Conservation (phyloP, 1,140 invertebrate genomes). For the Sweltsa coloradensis region DNA sequence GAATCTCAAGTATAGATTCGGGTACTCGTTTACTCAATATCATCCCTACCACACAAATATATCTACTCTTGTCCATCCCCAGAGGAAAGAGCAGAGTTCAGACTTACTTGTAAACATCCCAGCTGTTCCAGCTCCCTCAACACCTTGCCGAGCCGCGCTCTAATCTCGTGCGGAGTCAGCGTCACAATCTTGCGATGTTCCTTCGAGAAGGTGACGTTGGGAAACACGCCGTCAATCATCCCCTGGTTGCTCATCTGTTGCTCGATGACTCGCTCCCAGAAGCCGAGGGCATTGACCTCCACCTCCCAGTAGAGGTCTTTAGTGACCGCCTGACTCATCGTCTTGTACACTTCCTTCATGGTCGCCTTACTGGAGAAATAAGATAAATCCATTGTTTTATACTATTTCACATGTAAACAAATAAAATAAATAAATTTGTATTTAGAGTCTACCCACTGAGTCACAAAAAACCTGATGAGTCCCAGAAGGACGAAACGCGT, state of each 20-base stretch:
- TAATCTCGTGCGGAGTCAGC: slow-evolving; percentile 51
- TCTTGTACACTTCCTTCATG: slow-evolving; percentile 25
- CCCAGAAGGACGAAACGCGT: no score
- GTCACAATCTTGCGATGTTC: slow-evolving; percentile 61
- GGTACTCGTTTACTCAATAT: no score
- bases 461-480: no score
- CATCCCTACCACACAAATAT: no score
- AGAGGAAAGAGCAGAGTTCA: no score
- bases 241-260: slow-evolving; percentile 54
- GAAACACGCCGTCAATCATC: slow-evolving; percentile 65
- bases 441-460: no score
- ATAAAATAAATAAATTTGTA: slow-evolving; percentile 8
- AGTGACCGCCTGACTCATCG: slow-evolving; percentile 47
- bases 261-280: slow-evolving; percentile 54
- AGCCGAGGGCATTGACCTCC: slow-evolving; percentile 51
- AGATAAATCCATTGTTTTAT: neutral
- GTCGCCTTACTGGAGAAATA: slow-evolving; percentile 15
- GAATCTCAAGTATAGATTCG: no score
- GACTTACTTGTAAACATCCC: slow-evolving; percentile 48
- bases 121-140: slow-evolving; percentile 47
- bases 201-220: slow-evolving; percentile 62
- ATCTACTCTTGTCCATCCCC: no score
- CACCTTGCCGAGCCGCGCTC: slow-evolving; percentile 46
- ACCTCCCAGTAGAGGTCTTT: slow-evolving; percentile 70
- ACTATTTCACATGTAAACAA: slow-evolving; percentile 1